Conservation (phyloP, 2,797 vertebrate species). For the Acomys russatus region DNA sequence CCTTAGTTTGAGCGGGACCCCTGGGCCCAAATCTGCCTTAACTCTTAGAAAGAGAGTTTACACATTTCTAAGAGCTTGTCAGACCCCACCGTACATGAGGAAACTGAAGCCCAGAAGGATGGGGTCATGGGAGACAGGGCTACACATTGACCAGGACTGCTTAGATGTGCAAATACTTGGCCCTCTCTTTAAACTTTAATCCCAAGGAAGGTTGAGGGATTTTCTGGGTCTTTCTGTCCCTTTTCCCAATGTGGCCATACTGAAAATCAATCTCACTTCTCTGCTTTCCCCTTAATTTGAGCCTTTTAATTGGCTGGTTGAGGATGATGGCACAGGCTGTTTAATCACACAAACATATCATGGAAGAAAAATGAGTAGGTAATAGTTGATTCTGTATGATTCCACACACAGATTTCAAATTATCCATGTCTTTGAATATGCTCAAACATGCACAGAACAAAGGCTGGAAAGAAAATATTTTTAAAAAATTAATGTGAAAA, state of each 20-base stretch:
- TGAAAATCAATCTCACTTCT: background rate
- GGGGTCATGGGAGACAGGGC: background rate
- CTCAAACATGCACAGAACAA: constrained; percentile 23
- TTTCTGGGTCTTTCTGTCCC: background rate
- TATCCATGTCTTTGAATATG: background rate
- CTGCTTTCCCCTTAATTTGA: background rate
- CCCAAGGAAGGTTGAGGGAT: background rate
- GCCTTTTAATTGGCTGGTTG: background rate
- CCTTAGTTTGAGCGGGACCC: no score
- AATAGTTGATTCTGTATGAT: background rate
- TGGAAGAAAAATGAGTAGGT: background rate
- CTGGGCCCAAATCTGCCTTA: no score
- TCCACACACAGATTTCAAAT: constrained; percentile 5
- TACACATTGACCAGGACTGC: background rate
- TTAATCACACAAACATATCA: background rate
- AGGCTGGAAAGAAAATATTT: constrained; percentile 47
- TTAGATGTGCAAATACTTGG: background rate
- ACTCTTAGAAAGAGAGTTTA: background rate
- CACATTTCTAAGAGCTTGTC: background rate
- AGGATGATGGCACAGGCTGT: background rate
- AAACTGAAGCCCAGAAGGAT: background rate
- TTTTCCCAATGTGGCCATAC: background rate
- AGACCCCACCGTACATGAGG: background rate
- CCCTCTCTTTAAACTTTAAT: background rate
- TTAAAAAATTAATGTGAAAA: constrained; percentile 6